These are phyloP conservation scores for Rhagophthalmus giganteus DNA, from an alignment of 2,888 invertebrate species.

Conservation along the genomic window DNA sequence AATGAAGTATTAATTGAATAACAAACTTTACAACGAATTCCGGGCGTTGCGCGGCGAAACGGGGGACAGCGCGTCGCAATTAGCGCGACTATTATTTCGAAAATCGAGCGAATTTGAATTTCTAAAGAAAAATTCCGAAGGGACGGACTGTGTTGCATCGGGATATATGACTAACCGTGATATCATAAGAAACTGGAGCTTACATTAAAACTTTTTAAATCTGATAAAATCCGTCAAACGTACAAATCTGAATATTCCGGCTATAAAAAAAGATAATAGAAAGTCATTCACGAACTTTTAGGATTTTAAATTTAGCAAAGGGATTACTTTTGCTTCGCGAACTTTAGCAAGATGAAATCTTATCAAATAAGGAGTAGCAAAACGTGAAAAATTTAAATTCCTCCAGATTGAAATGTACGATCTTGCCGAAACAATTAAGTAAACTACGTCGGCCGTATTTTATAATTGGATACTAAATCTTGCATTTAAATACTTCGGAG, in stretches of 20 bases:
- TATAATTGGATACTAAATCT: too few species aligned
- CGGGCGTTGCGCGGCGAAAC: too few species aligned
- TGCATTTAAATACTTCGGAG: too few species aligned
- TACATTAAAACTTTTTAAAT: not conserved
- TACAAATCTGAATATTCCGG: not conserved
- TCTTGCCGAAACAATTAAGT: not conserved
- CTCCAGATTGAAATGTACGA: too few species aligned
- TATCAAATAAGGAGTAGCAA: not conserved
- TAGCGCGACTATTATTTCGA: too few species aligned
- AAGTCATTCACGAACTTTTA: not conserved
- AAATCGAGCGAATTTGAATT: too few species aligned
- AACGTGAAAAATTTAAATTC: not conserved
- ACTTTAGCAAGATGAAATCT: not conserved
- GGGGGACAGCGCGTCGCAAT: too few species aligned
- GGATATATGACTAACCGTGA: not conserved
- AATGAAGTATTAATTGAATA: too few species aligned
- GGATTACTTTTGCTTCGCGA: not conserved
- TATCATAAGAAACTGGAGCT: not conserved
- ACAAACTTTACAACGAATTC: too few species aligned
- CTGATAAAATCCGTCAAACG: not conserved
- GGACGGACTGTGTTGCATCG: not conserved
- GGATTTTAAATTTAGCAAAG: not conserved
- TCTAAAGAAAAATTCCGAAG: too few species aligned
- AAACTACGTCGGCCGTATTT: too few species aligned
- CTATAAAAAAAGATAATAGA: not conserved